phyloP scores from a whole-genome alignment of 2,113 vertebrate species.

The Microtus richardsoni region DNA sequence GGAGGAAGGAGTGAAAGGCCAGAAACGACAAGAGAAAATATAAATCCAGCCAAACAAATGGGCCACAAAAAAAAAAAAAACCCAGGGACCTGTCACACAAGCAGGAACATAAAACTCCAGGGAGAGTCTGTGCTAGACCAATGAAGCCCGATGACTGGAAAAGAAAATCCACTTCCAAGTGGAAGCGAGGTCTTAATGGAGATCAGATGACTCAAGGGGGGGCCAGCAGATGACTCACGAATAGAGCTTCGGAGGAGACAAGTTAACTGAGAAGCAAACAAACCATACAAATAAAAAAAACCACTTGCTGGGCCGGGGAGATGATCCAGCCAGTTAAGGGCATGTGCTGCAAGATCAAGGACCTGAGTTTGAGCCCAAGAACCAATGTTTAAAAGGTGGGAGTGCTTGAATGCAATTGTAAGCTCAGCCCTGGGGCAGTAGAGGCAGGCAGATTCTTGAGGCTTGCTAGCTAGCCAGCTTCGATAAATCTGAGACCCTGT shows the following conservation, averaged over 20 bases:
- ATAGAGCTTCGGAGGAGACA: conserved; percentile 60
- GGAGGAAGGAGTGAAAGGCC: not conserved
- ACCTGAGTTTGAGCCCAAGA: not conserved
- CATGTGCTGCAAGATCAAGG: not conserved
- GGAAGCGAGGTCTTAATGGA: conserved; percentile 66
- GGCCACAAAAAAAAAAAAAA: not conserved
- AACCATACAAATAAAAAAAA: not conserved
- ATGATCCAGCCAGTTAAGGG: not conserved
- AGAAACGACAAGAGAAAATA: conserved; percentile 18
- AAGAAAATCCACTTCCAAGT: conserved; percentile 27
- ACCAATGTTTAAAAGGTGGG: not conserved
- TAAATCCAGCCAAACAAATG: not conserved
- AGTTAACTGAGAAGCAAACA: conserved; percentile 68
- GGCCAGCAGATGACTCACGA: conserved; percentile 46
- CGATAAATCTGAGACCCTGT: not conserved
- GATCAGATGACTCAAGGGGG: conserved; percentile 65
- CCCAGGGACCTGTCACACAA: not conserved
- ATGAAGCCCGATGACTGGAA: not conserved
- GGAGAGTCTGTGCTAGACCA: not conserved
- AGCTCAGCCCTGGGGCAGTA: not conserved
- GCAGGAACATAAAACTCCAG: conserved; percentile 21
- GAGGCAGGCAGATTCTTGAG: not conserved
- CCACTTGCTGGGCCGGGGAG: not conserved
- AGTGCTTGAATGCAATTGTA: not conserved
- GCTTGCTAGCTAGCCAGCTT: not conserved